These are phyloP conservation scores for Peromyscus melanophrys DNA, from an alignment of 2,797 vertebrate genomes.

Conservation along the genomic window DNA sequence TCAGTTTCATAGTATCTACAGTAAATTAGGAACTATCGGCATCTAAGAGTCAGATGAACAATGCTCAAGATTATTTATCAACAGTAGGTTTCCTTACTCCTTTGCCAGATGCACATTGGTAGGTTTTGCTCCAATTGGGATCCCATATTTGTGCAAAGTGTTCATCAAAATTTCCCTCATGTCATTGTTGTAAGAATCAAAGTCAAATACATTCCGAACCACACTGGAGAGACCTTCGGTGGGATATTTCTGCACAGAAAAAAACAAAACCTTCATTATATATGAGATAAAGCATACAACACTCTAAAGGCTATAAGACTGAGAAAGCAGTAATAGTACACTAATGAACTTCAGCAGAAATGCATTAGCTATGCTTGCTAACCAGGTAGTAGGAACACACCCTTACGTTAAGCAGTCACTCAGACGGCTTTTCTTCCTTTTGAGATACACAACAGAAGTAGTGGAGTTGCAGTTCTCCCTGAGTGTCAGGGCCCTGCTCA, in stretches of 20 bases:
- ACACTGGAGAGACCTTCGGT: constrained; percentile 96
- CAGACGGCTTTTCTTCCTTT: constrained; percentile 52
- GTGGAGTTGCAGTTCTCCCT: not conserved
- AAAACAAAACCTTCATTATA: constrained; percentile 50
- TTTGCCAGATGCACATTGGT: constrained; percentile 96
- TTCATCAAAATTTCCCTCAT: constrained; percentile 94
- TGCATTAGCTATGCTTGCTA: constrained; percentile 4
- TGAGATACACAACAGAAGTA: constrained; percentile 27
- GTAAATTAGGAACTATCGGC: constrained; percentile 76
- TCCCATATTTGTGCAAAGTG: constrained; percentile 97
- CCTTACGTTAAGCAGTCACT: not conserved
- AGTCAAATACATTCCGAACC: constrained; percentile 98
- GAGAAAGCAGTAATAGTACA: not conserved
- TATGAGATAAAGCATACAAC: constrained; percentile 53
- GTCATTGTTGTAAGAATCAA: constrained; percentile 99
- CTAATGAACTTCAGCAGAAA: constrained; percentile 7
- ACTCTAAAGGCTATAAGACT: constrained; percentile 21
- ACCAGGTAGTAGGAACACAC: not conserved
- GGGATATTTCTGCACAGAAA: constrained; percentile 94
- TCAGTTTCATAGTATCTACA: constrained; percentile 79
- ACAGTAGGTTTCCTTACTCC: constrained; percentile 95
- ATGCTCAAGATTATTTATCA: constrained; percentile 73
- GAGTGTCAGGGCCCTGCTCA: not conserved
- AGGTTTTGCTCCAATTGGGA: constrained; percentile 97
- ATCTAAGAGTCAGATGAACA: constrained; percentile 71